Evolutionary conservation across 2,113 vertebrate genomes (phyloP), one percentile per base, ranked within the genome.

Genomic region (Ranitomeya imitator): DNA sequence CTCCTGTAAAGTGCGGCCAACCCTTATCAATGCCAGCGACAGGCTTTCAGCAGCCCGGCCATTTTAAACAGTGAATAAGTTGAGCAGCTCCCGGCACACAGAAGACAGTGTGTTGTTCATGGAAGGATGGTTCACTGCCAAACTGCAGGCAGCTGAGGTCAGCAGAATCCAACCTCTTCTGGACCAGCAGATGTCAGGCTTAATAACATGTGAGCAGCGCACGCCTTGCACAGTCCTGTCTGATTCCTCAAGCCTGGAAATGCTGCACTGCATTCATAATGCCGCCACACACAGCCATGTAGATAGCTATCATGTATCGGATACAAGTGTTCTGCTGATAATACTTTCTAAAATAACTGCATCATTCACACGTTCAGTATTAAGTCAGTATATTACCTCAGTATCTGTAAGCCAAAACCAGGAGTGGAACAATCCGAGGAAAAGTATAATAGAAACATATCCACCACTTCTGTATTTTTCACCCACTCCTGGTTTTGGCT

Each of bases 91-190:
- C 92, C 90, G 81, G 86, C 0, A 0, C 91, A 65, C 91, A 61
- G 8, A 10, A 81, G 73, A 95, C 93, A 94, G 90, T 90, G 92
- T 92, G 88, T 89, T 95, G 95, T 94, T 94, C 93, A 90, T 93
- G 90, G 92, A 89, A 88, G 37, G 91, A 90, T 93, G 93, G 91
- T 92, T 91, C 0, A 21, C 91, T 92, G 94, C 95, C 94, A 96
- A 86, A 78, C 93, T 94, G 93, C 93, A 93, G 83, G 26, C 89
- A 93, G 92, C 91, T 85, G 92, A 93, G 93, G 94, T 93, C 93
- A 79, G 87, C 90, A 51, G 0, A 6, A 84, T 90, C 90, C 92
- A 73, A 93, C 91, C 91, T 86, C 92, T 91, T 88, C 79, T 63
- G 91, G 91, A 92, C 90, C 86, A 0, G 16, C 77, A 59, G 71